Conservation (phyloP, 2,888 invertebrate genomes). For the Drosophila rubida region DNA sequence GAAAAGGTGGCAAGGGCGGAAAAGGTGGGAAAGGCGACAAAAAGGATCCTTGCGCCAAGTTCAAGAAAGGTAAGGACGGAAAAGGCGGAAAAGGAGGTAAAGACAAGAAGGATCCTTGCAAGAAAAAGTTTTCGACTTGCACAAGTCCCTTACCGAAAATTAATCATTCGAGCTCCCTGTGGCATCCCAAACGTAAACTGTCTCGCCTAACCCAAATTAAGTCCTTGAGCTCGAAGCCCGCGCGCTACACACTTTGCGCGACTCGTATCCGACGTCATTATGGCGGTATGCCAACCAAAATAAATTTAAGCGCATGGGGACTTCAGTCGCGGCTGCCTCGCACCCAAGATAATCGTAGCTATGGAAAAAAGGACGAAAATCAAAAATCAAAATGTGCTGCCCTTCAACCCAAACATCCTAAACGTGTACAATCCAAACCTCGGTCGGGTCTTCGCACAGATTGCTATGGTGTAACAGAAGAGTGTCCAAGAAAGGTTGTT, state of each 20-base stretch:
- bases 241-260: slow-evolving; percentile 38
- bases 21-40: slow-evolving; percentile 24
- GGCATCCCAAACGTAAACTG: slow-evolving; percentile 16
- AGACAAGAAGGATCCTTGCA: slow-evolving; percentile 38
- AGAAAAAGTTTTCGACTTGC: slow-evolving; percentile 51
- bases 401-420: neutral
- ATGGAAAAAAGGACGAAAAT: slow-evolving; percentile 19
- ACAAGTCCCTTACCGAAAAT: slow-evolving; percentile 15
- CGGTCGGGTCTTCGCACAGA: slow-evolving; percentile 43
- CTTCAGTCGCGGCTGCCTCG: slow-evolving; percentile 1
- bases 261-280: slow-evolving; percentile 49
- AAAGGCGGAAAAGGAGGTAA: slow-evolving; percentile 16
- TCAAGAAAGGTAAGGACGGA: slow-evolving; percentile 6
- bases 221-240: neutral
- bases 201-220: neutral
- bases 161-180: neutral
- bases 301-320: slow-evolving; percentile 28
- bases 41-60: slow-evolving; percentile 29
- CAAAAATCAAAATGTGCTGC: slow-evolving; percentile 32
- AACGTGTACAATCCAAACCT: slow-evolving; percentile 40
- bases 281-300: slow-evolving; percentile 21
- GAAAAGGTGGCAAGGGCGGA: neutral
- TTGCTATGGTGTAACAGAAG: slow-evolving; percentile 22
- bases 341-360: slow-evolving; percentile 5
- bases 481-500: slow-evolving; percentile 17